phyloP scores from a whole-genome alignment of 2,797 vertebrate genomes.

The Anomalospiza imberbis region DNA sequence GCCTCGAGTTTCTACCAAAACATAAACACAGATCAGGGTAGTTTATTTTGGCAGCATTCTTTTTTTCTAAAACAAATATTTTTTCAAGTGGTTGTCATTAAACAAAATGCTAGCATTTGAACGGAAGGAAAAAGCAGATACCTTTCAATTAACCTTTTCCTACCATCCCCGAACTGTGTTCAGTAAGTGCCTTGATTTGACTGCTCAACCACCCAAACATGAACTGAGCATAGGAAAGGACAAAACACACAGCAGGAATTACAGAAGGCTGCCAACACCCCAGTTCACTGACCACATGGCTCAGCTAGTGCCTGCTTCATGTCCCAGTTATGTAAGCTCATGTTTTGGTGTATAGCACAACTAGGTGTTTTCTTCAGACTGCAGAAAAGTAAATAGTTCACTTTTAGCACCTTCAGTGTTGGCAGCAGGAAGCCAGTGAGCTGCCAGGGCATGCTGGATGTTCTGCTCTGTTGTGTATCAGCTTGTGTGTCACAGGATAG shows the following conservation, averaged over 20 bases:
- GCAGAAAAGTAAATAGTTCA: neutral
- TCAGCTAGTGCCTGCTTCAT: neutral
- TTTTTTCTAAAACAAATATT: neutral
- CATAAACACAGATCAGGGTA: neutral
- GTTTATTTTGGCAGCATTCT: neutral
- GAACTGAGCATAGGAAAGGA: neutral
- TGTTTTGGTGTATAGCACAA: neutral
- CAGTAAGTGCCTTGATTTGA: accelerated
- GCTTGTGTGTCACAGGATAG: neutral
- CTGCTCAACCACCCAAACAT: neutral
- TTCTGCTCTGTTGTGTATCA: neutral
- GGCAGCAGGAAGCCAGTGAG: neutral
- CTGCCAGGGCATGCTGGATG: neutral
- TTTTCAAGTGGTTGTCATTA: neutral
- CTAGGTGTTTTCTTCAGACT: neutral
- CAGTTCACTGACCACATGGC: neutral
- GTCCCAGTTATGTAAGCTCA: neutral
- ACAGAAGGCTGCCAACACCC: neutral
- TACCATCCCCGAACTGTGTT: neutral
- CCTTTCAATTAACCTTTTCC: neutral
- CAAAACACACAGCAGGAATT: neutral
- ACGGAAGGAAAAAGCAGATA: neutral
- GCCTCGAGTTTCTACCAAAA: neutral
- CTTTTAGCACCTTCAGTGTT: neutral
- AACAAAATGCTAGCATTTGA: neutral